phyloP scores from a whole-genome alignment of 2,888 invertebrate genomes.

The Drosophila eohydei region DNA sequence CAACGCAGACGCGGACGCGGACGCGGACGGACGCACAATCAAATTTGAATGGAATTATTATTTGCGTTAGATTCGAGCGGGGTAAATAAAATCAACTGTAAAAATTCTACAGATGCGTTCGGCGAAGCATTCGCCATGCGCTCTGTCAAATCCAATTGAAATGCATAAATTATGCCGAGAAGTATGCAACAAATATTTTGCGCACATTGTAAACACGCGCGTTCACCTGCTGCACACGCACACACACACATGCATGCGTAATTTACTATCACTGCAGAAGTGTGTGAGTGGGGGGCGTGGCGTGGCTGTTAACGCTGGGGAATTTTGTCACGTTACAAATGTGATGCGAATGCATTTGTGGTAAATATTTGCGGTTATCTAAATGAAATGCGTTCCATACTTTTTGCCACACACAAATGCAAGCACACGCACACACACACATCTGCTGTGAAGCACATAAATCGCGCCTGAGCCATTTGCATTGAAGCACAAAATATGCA shows the following conservation, averaged over 20 bases:
- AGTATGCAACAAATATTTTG: constrained; percentile 54
- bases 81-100: constrained; percentile 17
- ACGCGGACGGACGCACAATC: constrained; percentile 2
- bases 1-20: not conserved
- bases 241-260: constrained; percentile 10
- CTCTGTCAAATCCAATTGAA: constrained; percentile 50
- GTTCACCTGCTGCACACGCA: constrained; percentile 17
- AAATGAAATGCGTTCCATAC: constrained; percentile 75
- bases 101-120: constrained; percentile 15
- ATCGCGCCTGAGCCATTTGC: constrained; percentile 40
- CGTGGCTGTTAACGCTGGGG: constrained; percentile 16
- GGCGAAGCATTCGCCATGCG: not conserved
- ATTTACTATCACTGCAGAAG: constrained; percentile 30
- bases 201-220: constrained; percentile 30
- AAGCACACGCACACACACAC: not conserved
- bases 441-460: constrained; percentile 27
- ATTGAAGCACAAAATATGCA: constrained; percentile 67
- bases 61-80: constrained; percentile 25
- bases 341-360: constrained; percentile 65
- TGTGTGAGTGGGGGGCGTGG: not conserved
- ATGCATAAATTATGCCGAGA: constrained; percentile 63
- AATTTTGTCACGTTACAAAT: constrained; percentile 59
- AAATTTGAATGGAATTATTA: constrained; percentile 29
- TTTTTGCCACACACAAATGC: constrained; percentile 32
- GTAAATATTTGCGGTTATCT: constrained; percentile 79